These are phyloP conservation scores for Coregonus ussuriensis DNA, from an alignment of 2,797 vertebrate genomes.

Conservation along the genomic window DNA sequence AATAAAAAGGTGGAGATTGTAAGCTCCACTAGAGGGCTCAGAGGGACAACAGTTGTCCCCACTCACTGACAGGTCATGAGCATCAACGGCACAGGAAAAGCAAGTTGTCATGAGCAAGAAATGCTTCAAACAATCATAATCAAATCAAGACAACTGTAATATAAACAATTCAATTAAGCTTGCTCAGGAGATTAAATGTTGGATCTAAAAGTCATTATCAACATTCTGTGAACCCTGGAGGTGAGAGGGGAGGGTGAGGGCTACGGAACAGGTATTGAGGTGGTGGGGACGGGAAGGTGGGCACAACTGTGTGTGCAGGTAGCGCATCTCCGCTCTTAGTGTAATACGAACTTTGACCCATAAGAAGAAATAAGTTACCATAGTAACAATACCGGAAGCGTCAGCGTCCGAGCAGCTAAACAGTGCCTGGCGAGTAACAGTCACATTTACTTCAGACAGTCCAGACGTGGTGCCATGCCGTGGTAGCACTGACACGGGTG, in stretches of 20 bases:
- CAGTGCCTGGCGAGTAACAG: conserved; percentile 35
- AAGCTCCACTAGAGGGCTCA: not conserved
- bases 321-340: conserved; percentile 65
- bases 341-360: conserved; percentile 77
- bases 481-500: too few species aligned
- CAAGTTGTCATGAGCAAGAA: conserved; percentile 27
- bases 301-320: conserved; percentile 55
- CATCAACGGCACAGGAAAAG: conserved; percentile 54
- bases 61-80: conserved; percentile 30
- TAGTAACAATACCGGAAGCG: conserved; percentile 69
- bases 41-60: not conserved
- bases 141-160: conserved; percentile 45
- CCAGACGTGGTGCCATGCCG: too few species aligned
- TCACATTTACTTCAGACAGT: conserved; percentile 9
- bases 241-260: conserved; percentile 15
- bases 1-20: conserved; percentile 39
- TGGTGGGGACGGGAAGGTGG: conserved; percentile 22
- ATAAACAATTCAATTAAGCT: conserved; percentile 48
- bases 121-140: conserved; percentile 44
- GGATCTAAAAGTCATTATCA: conserved; percentile 52
- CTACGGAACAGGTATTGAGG: not conserved
- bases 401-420: conserved; percentile 20
- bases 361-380: conserved; percentile 58
- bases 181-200: conserved; percentile 24
- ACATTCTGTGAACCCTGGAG: conserved; percentile 44